A percentile compares a stretch with the other conserved stretches of the same genome.
Conservation (phyloP, 2,797 vertebrate genomes). For the Hippocampus kuda region DNA sequence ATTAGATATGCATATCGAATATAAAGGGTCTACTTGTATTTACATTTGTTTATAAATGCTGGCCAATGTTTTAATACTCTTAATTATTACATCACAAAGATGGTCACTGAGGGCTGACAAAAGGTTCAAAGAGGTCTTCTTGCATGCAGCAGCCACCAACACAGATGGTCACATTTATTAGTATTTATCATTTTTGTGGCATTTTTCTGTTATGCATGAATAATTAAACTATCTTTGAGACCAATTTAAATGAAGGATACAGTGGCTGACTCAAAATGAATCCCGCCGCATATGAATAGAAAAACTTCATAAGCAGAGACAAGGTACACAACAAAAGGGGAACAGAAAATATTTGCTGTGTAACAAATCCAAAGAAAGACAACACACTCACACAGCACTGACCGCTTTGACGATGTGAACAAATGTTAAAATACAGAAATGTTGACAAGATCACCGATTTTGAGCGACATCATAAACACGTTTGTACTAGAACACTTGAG, state of each 20-base stretch:
- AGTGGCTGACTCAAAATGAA: background rate
- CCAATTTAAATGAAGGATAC: background rate
- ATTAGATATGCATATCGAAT: conserved; percentile 73
- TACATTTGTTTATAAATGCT: conserved; percentile 74
- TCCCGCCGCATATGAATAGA: background rate
- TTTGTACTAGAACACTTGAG: background rate
- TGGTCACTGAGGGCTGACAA: conserved; percentile 26
- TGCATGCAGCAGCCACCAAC: background rate
- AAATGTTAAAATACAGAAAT: background rate
- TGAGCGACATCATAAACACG: background rate
- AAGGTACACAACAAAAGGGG: background rate
- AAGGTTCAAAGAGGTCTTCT: conserved; percentile 19
- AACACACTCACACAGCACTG: background rate
- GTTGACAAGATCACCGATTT: background rate
- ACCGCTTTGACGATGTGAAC: background rate
- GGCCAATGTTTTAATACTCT: conserved; percentile 51
- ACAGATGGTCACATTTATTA: background rate
- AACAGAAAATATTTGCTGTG: background rate
- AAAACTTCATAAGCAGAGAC: background rate
- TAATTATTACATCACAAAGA: conserved; percentile 55
- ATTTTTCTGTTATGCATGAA: background rate
- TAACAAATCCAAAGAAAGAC: background rate
- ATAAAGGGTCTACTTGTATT: conserved; percentile 75
- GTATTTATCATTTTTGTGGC: background rate
- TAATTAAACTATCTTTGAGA: background rate